Evolutionary conservation across 2,888 invertebrate species (phyloP).

Genomic region (Brachypalpus laphriformis): DNA sequence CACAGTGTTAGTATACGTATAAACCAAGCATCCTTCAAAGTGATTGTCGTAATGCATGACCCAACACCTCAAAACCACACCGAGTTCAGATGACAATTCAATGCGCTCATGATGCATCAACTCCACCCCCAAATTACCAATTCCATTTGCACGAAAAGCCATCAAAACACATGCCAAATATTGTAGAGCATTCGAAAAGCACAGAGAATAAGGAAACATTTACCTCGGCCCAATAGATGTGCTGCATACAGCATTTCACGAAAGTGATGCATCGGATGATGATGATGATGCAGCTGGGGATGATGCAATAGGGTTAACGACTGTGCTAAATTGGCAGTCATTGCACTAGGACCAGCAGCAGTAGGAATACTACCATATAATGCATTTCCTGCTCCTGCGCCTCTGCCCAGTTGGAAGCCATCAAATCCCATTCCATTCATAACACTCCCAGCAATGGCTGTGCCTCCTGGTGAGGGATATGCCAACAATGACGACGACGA

Average conservation of each 20-base stretch:
- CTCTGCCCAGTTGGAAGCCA: slow-evolving; percentile 40
- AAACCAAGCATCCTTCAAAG: too few species aligned
- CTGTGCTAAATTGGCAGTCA: slow-evolving; percentile 82
- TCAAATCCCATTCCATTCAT: slow-evolving; percentile 54
- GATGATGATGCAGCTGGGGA: slow-evolving; percentile 79
- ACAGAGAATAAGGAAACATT: slow-evolving; percentile 73
- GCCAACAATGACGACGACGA: slow-evolving; percentile 40
- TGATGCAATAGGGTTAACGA: slow-evolving; percentile 84
- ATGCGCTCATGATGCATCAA: too few species aligned
- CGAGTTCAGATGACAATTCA: background rate
- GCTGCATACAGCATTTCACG: slow-evolving; percentile 87
- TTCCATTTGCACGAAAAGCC: slow-evolving; percentile 26
- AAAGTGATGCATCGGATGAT: slow-evolving; percentile 83
- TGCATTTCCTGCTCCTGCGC: slow-evolving; percentile 18
- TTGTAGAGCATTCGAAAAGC: slow-evolving; percentile 12
- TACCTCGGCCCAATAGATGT: slow-evolving; percentile 86
- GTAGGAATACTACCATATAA: slow-evolving; percentile 21
- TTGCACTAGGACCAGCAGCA: slow-evolving; percentile 77
- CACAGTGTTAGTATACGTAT: too few species aligned
- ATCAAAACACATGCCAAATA: slow-evolving; percentile 47
- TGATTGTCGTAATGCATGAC: too few species aligned
- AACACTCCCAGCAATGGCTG: slow-evolving; percentile 17
- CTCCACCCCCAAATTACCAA: background rate
- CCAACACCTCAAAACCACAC: background rate
- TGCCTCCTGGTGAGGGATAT: slow-evolving; percentile 45